These are phyloP conservation scores for Craseonycteris thonglongyai DNA, from an alignment of 2,113 vertebrate genomes.

Conservation along the genomic window DNA sequence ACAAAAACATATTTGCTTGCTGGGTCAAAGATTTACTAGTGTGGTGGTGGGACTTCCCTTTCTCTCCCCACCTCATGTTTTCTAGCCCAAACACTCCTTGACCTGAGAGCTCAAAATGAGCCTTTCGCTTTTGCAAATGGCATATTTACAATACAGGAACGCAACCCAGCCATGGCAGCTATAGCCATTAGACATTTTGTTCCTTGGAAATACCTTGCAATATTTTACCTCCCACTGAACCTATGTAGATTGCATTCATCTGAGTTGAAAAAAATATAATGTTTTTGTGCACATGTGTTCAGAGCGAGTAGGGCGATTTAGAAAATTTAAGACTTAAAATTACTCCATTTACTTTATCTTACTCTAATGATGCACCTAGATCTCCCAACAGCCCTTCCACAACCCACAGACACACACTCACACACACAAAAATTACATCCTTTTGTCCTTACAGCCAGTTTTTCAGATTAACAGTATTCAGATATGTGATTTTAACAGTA, in stretches of 20 bases:
- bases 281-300: slow-evolving; percentile 6
- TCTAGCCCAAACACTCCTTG: slow-evolving; percentile 1
- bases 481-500: slow-evolving; percentile 41
- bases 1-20: slow-evolving; percentile 57
- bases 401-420: neutral
- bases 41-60: slow-evolving; percentile 33
- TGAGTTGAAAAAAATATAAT: slow-evolving; percentile 18
- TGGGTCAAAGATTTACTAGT: slow-evolving; percentile 53
- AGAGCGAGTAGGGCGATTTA: slow-evolving; percentile 30
- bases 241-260: slow-evolving; percentile 32
- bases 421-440: neutral
- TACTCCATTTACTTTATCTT: slow-evolving; percentile 34
- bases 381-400: neutral
- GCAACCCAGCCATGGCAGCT: slow-evolving; percentile 30
- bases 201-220: neutral
- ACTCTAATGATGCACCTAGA: neutral
- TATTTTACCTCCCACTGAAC: neutral
- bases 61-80: neutral
- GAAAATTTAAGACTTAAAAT: slow-evolving; percentile 36
- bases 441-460: slow-evolving; percentile 20
- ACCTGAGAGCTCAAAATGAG: slow-evolving; percentile 27
- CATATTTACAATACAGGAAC: neutral
- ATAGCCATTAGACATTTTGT: slow-evolving; percentile 4
- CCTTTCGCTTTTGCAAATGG: slow-evolving; percentile 1
- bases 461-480: slow-evolving; percentile 60